Percentiles rank a stretch among this genome's conserved stretches.
Evolutionary conservation across 1,140 invertebrate genomes (phyloP).

Genomic region (Drosophila biarmipes): DNA sequence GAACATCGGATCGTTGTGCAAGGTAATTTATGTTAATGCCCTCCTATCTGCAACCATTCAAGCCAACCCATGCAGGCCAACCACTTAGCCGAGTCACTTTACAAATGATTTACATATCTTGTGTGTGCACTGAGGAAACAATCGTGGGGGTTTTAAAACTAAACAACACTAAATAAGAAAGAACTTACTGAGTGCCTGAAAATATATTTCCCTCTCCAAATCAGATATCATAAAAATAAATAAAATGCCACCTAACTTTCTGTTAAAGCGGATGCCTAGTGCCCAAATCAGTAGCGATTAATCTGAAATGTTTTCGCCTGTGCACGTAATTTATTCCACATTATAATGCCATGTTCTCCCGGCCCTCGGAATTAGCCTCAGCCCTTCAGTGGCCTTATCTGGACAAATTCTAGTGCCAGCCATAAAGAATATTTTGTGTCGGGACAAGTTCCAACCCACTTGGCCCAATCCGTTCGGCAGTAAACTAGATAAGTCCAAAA

Average conservation of each 20-base stretch:
- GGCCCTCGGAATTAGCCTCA: constrained; percentile 45
- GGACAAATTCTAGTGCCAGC: constrained; percentile 53
- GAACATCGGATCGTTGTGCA: constrained; percentile 53
- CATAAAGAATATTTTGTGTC: constrained; percentile 51
- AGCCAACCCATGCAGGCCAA: constrained; percentile 15
- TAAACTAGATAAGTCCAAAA: constrained; percentile 83
- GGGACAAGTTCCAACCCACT: constrained; percentile 49
- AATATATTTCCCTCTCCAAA: too few species aligned
- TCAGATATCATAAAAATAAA: too few species aligned
- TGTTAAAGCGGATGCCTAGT: too few species aligned
- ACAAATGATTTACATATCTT: constrained; percentile 79
- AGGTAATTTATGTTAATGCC: constrained; percentile 81
- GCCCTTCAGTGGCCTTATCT: constrained; percentile 21
- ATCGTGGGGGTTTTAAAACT: not conserved
- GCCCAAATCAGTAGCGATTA: not conserved
- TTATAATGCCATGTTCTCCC: constrained; percentile 41
- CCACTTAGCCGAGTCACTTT: constrained; percentile 65
- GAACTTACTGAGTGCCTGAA: too few species aligned
- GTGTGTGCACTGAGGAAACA: constrained; percentile 21
- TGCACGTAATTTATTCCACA: constrained; percentile 71
- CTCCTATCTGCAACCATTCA: constrained; percentile 58
- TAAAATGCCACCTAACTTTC: too few species aligned
- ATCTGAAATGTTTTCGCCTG: not conserved
- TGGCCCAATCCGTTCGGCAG: constrained; percentile 55
- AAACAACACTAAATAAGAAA: too few species aligned